A percentile compares a stretch with the other conserved stretches of the same genome.
These are phyloP conservation scores for Virgularia gustaviana DNA, from an alignment of 92 coral and sea anemone genomes.

Conservation along the genomic window DNA sequence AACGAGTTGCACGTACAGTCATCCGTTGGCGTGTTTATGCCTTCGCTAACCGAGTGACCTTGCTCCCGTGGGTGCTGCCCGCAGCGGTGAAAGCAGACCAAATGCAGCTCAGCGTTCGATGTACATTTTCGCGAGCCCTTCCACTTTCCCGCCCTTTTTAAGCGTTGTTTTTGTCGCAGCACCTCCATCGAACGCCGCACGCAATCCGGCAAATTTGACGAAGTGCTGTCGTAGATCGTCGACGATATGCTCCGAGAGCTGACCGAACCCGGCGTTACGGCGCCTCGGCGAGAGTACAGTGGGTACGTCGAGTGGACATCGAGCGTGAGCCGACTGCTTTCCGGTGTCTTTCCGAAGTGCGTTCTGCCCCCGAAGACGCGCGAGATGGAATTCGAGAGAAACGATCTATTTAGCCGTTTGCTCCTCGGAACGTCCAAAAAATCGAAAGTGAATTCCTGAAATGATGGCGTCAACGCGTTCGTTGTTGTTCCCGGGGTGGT, in stretches of 20 bases:
- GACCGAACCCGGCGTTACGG: conserved; percentile 87
- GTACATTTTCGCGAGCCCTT: conserved; percentile 20
- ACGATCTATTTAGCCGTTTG: conserved; percentile 43
- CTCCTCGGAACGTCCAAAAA: conserved; percentile 20
- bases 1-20: conserved; percentile 15
- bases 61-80: conserved; percentile 3
- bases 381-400: conserved; percentile 51
- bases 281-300: conserved; percentile 80
- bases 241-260: conserved; percentile 55
- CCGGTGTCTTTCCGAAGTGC: conserved; percentile 11
- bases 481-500: not conserved
- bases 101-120: conserved; percentile 28
- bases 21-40: not conserved
- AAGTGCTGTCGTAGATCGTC: conserved; percentile 31
- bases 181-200: not conserved
- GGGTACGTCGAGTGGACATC: conserved; percentile 64
- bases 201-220: conserved; percentile 28
- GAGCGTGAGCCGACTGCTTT: conserved; percentile 31
- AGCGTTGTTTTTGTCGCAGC: not conserved
- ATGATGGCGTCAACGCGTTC: conserved; percentile 29
- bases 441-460: conserved; percentile 22
- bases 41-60: not conserved
- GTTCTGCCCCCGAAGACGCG: conserved; percentile 56
- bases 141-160: not conserved
- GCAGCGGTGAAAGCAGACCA: conserved; percentile 34